Conservation (phyloP, 1,140 invertebrate species). For the Leptopilina clavipes region DNA sequence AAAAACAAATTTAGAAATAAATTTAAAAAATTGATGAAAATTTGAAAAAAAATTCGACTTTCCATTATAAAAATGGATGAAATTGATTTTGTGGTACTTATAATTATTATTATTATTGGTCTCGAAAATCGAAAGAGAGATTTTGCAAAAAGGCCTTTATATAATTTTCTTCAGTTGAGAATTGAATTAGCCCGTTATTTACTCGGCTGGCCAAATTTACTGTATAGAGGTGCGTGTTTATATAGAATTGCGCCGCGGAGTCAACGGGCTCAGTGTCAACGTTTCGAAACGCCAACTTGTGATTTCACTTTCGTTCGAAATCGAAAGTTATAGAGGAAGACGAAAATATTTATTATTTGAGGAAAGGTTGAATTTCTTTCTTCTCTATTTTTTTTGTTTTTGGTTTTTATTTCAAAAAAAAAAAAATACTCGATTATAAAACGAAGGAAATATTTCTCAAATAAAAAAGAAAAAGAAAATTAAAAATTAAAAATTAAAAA, state of each 20-base stretch:
- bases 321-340: constrained; percentile 47
- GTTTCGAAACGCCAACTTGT: constrained; percentile 54
- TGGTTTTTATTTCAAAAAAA: too few species aligned
- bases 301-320: constrained; percentile 62
- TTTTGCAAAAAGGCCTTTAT: background rate
- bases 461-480: too few species aligned
- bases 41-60: too few species aligned
- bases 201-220: background rate
- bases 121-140: background rate
- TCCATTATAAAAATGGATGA: too few species aligned
- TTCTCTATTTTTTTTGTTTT: too few species aligned
- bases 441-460: too few species aligned
- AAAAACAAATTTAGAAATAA: too few species aligned
- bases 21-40: too few species aligned
- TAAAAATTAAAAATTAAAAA: too few species aligned
- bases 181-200: constrained; percentile 20
- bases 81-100: background rate
- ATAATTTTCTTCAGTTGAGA: constrained; percentile 11
- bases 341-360: background rate
- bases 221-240: constrained; percentile 18
- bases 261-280: constrained; percentile 59
- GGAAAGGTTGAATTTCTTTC: too few species aligned
- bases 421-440: too few species aligned
- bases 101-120: background rate
- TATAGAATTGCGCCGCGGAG: constrained; percentile 34